Conservation (phyloP, 2,888 invertebrate species). For the Pheosia tremula region DNA sequence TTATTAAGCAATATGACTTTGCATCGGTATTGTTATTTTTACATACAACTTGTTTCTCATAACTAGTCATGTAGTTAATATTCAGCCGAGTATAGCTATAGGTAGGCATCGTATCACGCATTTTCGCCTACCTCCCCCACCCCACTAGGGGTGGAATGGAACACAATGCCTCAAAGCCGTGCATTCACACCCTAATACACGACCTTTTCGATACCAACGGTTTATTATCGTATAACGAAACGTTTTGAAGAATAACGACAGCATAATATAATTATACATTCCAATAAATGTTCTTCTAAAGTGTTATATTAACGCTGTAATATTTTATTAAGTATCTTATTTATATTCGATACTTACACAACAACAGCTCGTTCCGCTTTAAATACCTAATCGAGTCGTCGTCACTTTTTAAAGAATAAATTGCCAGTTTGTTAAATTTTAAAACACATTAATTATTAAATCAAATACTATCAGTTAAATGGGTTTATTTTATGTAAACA, state of each 20-base stretch:
- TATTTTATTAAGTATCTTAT: neutral
- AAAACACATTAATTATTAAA: no score
- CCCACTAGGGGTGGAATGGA: slow-evolving; percentile 34
- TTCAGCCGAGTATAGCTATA: neutral
- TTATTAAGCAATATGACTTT: neutral
- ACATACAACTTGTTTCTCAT: no score
- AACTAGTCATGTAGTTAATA: neutral
- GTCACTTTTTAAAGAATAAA: neutral
- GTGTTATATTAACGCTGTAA: no score
- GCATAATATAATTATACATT: neutral
- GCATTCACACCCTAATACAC: slow-evolving; percentile 53
- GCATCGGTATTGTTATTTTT: neutral
- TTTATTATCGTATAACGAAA: slow-evolving; percentile 32
- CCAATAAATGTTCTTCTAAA: no score
- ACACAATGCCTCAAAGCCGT: slow-evolving; percentile 53
- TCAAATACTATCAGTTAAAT: no score
- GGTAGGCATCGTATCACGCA: slow-evolving; percentile 10
- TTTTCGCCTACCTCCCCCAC: slow-evolving; percentile 28
- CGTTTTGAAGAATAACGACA: neutral
- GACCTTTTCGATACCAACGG: slow-evolving; percentile 51
- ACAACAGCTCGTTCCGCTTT: neutral
- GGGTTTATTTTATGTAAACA: no score
- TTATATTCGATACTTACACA: no score
- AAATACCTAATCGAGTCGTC: no score
- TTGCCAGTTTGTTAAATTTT: neutral